phyloP scores from a whole-genome alignment of 92 coral and sea anemone species.

The Umimayanthus kanabou region DNA sequence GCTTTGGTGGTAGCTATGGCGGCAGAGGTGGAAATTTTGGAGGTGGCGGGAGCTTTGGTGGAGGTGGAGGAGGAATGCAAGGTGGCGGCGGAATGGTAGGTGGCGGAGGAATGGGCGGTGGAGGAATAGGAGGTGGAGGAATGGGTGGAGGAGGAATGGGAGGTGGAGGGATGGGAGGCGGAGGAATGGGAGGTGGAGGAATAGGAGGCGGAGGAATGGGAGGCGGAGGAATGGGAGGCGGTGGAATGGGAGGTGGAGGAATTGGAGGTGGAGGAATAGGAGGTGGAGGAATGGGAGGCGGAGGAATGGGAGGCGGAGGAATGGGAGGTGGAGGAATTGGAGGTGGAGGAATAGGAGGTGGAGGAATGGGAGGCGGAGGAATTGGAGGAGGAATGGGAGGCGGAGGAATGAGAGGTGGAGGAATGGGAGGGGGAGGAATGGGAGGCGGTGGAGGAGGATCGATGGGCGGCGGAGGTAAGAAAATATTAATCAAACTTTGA shows the following conservation, averaged over 20 bases:
- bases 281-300: neutral
- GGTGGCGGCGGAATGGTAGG: neutral
- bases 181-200: conserved; percentile 1
- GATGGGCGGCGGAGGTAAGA: neutral
- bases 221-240: neutral
- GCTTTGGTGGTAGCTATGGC: neutral
- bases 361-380: neutral
- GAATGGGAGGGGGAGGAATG: neutral
- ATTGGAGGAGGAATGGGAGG: conserved; percentile 7
- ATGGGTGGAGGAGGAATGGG: neutral
- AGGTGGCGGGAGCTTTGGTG: neutral
- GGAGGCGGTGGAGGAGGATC: neutral
- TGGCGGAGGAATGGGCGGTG: neutral
- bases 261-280: neutral
- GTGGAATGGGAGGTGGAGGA: neutral
- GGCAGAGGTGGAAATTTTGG: neutral
- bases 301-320: neutral
- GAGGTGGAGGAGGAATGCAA: neutral
- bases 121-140: neutral
- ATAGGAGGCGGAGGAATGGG: conserved; percentile 13
- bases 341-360: neutral
- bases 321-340: neutral
- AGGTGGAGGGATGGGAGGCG: conserved; percentile 5
- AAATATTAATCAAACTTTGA: neutral
- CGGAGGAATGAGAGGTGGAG: neutral